phyloP scores from a whole-genome alignment of 2,888 invertebrate genomes.

The Rhopalosiphum nymphaeae region DNA sequence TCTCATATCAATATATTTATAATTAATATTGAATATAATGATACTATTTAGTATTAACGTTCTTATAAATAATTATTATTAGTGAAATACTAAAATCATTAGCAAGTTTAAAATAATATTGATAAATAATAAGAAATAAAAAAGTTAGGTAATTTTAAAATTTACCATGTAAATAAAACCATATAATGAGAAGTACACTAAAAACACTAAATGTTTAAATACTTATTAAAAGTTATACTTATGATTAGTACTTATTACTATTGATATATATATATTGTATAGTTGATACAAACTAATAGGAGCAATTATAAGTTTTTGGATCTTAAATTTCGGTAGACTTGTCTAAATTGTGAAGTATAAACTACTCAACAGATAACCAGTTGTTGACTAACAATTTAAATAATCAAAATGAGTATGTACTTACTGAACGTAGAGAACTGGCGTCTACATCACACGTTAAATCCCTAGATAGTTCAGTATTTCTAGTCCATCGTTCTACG shows the following conservation, averaged over 20 bases:
- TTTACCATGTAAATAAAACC: background rate
- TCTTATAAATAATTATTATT: background rate
- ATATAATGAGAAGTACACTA: background rate
- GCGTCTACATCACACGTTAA: slow-evolving; percentile 49
- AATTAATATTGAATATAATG: background rate
- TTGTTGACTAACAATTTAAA: background rate
- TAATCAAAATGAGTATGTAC: background rate
- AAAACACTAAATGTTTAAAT: background rate
- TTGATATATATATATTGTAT: background rate
- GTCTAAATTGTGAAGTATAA: background rate
- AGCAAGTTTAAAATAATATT: background rate
- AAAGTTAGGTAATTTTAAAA: background rate
- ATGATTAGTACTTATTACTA: background rate
- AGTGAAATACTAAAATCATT: background rate
- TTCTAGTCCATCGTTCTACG: slow-evolving; percentile 26
- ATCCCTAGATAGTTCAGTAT: slow-evolving; percentile 3
- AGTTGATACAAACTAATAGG: background rate
- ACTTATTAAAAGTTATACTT: background rate
- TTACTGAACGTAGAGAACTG: slow-evolving; percentile 33
- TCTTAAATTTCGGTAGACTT: background rate
- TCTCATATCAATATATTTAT: slow-evolving; percentile 23
- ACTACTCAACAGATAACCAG: background rate
- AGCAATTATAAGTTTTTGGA: background rate
- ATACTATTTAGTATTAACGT: background rate
- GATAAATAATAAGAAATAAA: background rate